These are phyloP conservation scores for Camelus bactrianus DNA, from an alignment of 2,113 vertebrate genomes.

Conservation along the genomic window DNA sequence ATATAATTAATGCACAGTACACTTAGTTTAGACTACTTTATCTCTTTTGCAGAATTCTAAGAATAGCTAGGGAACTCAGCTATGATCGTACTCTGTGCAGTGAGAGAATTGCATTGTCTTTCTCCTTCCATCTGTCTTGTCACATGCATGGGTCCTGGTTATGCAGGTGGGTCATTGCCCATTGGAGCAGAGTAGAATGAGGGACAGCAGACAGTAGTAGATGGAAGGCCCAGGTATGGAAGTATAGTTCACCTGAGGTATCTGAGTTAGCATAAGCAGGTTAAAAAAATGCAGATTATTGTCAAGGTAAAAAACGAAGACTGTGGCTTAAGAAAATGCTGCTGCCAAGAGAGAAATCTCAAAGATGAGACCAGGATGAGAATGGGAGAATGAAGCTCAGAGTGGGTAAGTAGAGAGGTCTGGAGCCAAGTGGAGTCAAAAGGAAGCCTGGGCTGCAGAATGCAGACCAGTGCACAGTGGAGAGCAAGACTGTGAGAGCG, in stretches of 20 bases:
- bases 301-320: not conserved
- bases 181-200: not conserved
- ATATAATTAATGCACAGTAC: not conserved
- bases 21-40: not conserved
- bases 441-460: not conserved
- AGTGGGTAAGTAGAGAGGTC: not conserved
- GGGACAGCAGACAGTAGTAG: not conserved
- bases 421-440: not conserved
- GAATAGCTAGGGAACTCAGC: not conserved
- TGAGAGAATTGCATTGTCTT: not conserved
- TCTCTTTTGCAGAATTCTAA: conserved; percentile 21
- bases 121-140: not conserved
- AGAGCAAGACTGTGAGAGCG: too few relatives aligned
- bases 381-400: not conserved
- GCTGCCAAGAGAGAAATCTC: not conserved
- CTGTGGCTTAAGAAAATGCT: not conserved
- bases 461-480: not conserved
- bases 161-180: not conserved
- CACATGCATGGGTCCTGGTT: not conserved
- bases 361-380: not conserved
- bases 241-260: not conserved
- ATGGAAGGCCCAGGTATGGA: not conserved
- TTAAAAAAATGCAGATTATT: not conserved
- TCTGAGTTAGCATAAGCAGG: not conserved
- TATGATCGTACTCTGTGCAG: not conserved